Percentiles rank a stretch among this genome's conserved stretches.
Evolutionary conservation across 2,113 vertebrate species (phyloP).

Genomic region (Synodontis membranacea): DNA sequence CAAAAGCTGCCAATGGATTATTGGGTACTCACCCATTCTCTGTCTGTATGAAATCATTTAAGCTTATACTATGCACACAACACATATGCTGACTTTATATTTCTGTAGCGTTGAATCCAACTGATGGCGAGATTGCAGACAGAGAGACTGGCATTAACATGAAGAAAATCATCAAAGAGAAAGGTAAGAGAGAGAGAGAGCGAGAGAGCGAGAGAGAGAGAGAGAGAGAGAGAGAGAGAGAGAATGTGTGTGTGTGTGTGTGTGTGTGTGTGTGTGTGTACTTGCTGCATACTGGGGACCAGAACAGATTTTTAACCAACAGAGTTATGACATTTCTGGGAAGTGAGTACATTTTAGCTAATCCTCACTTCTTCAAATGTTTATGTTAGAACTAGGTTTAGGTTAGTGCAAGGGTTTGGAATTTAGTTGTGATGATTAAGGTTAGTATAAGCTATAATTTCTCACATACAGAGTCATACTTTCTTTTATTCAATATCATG

Average conservation of each 20-base stretch:
- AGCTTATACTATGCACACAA: not conserved
- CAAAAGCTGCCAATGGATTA: not conserved
- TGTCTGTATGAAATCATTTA: not conserved
- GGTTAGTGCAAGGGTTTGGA: no score
- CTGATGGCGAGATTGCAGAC: slow-evolving; percentile 77
- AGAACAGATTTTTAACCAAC: no score
- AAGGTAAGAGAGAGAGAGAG: slow-evolving; percentile 74
- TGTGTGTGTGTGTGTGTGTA: not conserved
- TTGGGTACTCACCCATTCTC: no score
- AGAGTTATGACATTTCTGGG: no score
- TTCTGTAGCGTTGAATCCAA: slow-evolving; percentile 71
- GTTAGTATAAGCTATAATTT: no score
- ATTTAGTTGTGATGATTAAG: no score
- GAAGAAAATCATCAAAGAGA: slow-evolving; percentile 82
- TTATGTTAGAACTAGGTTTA: no score
- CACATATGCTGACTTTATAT: slow-evolving; percentile 33
- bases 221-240: slow-evolving; percentile 71
- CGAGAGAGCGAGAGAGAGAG: not conserved
- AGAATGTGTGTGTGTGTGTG: slow-evolving; percentile 2
- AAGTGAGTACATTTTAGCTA: no score
- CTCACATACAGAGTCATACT: no score
- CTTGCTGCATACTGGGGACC: no score
- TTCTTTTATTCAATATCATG: no score
- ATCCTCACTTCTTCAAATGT: no score
- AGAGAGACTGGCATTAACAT: slow-evolving; percentile 76